These are phyloP conservation scores for Oncorhynchus nerka DNA, from an alignment of 2,113 vertebrate species.

Conservation along the genomic window DNA sequence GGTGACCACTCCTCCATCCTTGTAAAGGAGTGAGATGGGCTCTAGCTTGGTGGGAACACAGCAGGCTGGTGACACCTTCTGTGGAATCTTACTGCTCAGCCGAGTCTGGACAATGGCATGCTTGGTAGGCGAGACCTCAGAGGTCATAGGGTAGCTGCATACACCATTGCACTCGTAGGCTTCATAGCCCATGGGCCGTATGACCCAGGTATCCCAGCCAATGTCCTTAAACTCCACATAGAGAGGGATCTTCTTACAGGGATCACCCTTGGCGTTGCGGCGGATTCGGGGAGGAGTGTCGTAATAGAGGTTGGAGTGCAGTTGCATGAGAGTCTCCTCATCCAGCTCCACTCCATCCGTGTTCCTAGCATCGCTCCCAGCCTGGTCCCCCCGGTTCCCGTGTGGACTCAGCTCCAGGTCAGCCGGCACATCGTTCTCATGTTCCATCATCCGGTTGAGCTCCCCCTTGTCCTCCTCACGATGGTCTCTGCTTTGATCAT, in stretches of 20 bases:
- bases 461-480: slow-evolving; percentile 78
- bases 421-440: slow-evolving; percentile 73
- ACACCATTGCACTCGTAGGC: slow-evolving; percentile 90
- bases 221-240: slow-evolving; percentile 98
- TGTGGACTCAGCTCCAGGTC: slow-evolving; percentile 47
- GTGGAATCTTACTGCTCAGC: slow-evolving; percentile 84
- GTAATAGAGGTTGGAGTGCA: slow-evolving; percentile 86
- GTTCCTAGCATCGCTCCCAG: slow-evolving; percentile 39
- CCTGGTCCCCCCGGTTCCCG: slow-evolving; percentile 39
- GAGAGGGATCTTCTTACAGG: slow-evolving; percentile 88
- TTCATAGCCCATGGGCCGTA: slow-evolving; percentile 87
- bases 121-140: slow-evolving; percentile 89
- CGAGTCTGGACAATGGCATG: slow-evolving; percentile 93
- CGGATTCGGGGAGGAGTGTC: slow-evolving; percentile 85
- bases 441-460: slow-evolving; percentile 79
- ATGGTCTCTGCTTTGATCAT: slow-evolving; percentile 80
- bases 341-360: slow-evolving; percentile 64
- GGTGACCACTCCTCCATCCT: slow-evolving; percentile 87
- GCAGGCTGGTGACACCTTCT: slow-evolving; percentile 87
- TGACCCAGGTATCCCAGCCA: slow-evolving; percentile 94
- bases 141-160: slow-evolving; percentile 85
- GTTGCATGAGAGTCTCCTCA: slow-evolving; percentile 79
- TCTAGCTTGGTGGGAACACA: slow-evolving; percentile 95
- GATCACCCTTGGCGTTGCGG: slow-evolving; percentile 85
- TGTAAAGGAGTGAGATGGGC: slow-evolving; percentile 93